Percentiles rank a stretch among this genome's conserved stretches.
Evolutionary conservation across 2,888 invertebrate species (phyloP).

Genomic region (Leptinotarsa rubiginosa): DNA sequence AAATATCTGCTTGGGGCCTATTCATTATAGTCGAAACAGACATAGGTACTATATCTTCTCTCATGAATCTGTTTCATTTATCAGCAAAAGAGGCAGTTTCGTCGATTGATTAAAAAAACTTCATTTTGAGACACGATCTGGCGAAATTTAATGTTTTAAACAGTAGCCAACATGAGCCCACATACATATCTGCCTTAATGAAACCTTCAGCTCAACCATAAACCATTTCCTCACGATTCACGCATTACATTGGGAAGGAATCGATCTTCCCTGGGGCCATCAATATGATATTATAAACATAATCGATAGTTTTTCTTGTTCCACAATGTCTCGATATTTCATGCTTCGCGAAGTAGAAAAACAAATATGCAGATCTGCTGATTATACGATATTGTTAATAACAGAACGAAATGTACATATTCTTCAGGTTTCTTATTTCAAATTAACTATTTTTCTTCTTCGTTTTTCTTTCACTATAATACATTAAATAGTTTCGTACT

Average conservation of each 20-base stretch:
- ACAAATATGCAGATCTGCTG: constrained; percentile 20
- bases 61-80: too few species aligned
- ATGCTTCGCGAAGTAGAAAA: constrained; percentile 23
- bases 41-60: too few species aligned
- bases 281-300: constrained; percentile 34
- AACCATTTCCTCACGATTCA: constrained; percentile 44
- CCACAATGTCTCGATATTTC: constrained; percentile 16
- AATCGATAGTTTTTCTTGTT: constrained; percentile 24
- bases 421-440: too few species aligned
- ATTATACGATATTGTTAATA: constrained; percentile 15
- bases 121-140: constrained; percentile 13
- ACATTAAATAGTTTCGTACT: too few species aligned
- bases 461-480: too few species aligned
- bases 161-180: constrained; percentile 41
- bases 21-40: too few species aligned
- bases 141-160: constrained; percentile 36
- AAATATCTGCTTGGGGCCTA: too few species aligned
- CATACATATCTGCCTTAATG: constrained; percentile 40
- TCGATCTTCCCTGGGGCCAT: constrained; percentile 38
- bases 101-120: background rate
- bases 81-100: too few species aligned
- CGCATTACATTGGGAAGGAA: constrained; percentile 41
- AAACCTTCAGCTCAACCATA: constrained; percentile 38
- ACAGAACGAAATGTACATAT: background rate
- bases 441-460: too few species aligned